Percentiles rank a stretch among this genome's conserved stretches.
These are phyloP conservation scores for Eucera pruinosa DNA, from an alignment of 2,888 invertebrate species.

Conservation along the genomic window DNA sequence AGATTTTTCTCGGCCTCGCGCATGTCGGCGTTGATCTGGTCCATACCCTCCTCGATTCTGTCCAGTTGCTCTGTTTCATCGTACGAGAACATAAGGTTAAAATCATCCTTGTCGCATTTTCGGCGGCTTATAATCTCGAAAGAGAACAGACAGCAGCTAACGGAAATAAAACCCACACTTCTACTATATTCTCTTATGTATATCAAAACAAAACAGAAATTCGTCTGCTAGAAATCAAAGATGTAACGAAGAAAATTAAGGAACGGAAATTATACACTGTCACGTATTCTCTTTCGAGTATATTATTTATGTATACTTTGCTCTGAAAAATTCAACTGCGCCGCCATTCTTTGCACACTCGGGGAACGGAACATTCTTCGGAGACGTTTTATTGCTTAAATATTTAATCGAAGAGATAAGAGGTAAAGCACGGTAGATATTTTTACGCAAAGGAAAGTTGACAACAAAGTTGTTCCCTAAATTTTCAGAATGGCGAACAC, in stretches of 20 bases:
- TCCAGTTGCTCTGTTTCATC: constrained; percentile 97
- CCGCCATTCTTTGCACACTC: constrained; percentile 1
- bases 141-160: constrained; percentile 48
- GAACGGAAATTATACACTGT: constrained; percentile 13
- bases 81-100: constrained; percentile 57
- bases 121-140: too few species aligned
- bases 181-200: neutral
- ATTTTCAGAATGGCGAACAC: constrained; percentile 24
- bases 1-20: constrained; percentile 99
- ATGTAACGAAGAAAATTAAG: neutral
- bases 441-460: too few species aligned
- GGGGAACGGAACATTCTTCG: neutral
- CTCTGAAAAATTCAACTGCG: constrained; percentile 12
- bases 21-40: constrained; percentile 99
- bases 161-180: neutral
- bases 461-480: too few species aligned
- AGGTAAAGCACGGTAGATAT: too few species aligned
- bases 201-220: neutral
- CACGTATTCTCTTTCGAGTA: constrained; percentile 51
- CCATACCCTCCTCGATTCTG: constrained; percentile 99
- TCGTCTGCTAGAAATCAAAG: neutral
- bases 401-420: too few species aligned
- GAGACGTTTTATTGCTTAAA: too few species aligned
- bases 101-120: neutral
- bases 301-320: neutral